Base-by-base conservation (phyloP, 2,888 invertebrate genomes). In the Trichogramma evanescens region DNA sequence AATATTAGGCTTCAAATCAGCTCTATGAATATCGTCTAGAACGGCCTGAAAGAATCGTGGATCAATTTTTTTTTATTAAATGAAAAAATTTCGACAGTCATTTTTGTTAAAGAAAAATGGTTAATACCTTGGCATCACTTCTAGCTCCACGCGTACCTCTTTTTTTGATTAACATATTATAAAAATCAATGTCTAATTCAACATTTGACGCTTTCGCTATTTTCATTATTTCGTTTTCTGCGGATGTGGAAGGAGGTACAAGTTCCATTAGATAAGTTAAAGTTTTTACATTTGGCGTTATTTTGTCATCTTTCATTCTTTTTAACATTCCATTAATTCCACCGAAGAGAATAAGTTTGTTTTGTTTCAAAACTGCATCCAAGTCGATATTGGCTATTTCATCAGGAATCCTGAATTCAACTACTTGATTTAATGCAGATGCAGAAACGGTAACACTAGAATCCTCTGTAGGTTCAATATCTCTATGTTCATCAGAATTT, bases 81-180 rank as follows among this genome's bases (percentile, higher is more conserved):
- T 41, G 9, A 58, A 50, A 50, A 41, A 46, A 42, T 50, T 42
- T 48, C n/a, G 51, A 52, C 6, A 38, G 10, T 9, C 50, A 48
- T 7, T 7, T 41, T 49, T 56, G 26, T 26, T 26, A 26, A 26
- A 26, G 26, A 26, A 26, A 26, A 26, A 26, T 26, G 26, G 26
- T 26, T 26, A 26, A 89, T 13, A 13, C 89, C 79, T 84, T 84
- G 9, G 91, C 93, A 67, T 81, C 82, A 56, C 84, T 80, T 74
- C 86, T 87, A 73, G 91, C 87, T 60, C 77, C 80, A 66, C 92
- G 81, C 71, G 86, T 79, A 71, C 87, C 87, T 61, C 92, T 83
- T 73, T 87, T 91, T 71, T 89, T 91, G 56, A 96, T 93, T 7
- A 95, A 81, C 79, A 89, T 84, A 76, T 95, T 95, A 71, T 86